Base-by-base conservation (phyloP, 2,113 vertebrate genomes). In the Dicrurus megarhynchus region DNA sequence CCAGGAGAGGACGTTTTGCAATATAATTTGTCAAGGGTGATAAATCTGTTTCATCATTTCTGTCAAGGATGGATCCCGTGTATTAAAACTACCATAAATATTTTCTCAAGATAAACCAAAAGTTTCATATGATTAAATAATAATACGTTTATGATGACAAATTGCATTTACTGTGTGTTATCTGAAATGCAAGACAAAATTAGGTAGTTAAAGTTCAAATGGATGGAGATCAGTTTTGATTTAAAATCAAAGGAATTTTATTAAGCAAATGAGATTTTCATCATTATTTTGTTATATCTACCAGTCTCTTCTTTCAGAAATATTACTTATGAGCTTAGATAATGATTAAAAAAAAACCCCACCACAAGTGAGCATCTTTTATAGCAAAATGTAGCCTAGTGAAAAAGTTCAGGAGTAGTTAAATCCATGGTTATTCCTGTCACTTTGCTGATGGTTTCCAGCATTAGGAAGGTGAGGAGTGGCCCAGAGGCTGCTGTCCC, bases 41-140 rank as follows among this genome's bases (percentile, higher is more conserved):
- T 99, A 98, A 99, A 99, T 99, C 98, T 97, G 91, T 98, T 99
- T 99, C 98, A 99, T 99, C 98, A 95, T 96, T 90, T 97, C 96
- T 98, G 98, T 98, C 97, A 98, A 97, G 96, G 97, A 95, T 97
- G 98, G 98, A 98, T 98, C 97, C 98, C 89, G 97, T 98, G 98
- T 98, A 99, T 99, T 98, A 98, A 99, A 99, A 98, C 97, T 83
- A 98, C 98, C 98, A 99, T 99, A 99, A 99, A 99, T 99, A 98
- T 99, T 98, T 98, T 98, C 97, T 98, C 98, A 89, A 98, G 97
- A 98, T 96, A 98, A 98, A 89, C 97, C 97, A 91, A 98, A 96
- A 97, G 96, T 98, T 98, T 99, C 98, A 98, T 98, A 98, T 98
- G 98, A 98, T 98, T 98, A 96, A 96, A 97, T 97, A 98, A 98